Percentiles rank a stretch among this genome's conserved stretches.
phyloP scores from a whole-genome alignment of 2,888 invertebrate species.

The Leptopilina syphax region DNA sequence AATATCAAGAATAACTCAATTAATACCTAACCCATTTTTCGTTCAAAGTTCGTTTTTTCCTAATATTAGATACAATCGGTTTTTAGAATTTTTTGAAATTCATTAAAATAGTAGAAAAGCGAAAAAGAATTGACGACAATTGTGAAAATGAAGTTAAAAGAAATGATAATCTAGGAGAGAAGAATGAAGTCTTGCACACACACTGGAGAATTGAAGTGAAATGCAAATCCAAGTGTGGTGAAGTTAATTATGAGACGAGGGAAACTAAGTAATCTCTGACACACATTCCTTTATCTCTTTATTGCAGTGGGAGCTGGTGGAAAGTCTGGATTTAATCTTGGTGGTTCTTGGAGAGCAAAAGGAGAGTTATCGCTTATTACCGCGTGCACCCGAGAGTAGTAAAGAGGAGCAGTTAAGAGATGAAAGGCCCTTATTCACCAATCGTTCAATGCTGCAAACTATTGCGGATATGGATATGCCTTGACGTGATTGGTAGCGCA shows the following conservation, averaged over 20 bases:
- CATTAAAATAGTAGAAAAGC: too few species aligned
- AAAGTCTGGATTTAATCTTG: conserved; percentile 21
- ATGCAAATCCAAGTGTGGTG: conserved; percentile 11
- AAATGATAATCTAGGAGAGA: neutral
- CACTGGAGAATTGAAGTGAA: neutral
- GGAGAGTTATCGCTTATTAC: conserved; percentile 30
- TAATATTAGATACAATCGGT: too few species aligned
- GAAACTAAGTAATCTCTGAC: conserved; percentile 24
- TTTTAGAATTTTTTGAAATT: too few species aligned
- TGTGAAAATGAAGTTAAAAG: neutral
- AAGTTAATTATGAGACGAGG: conserved; percentile 18
- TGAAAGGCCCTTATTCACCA: conserved; percentile 55
- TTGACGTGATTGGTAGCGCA: conserved; percentile 53
- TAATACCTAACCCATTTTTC: too few species aligned
- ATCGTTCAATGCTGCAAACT: conserved; percentile 54
- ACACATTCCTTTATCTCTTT: conserved; percentile 29
- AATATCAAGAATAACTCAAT: too few species aligned
- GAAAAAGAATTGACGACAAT: too few species aligned
- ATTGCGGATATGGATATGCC: conserved; percentile 56
- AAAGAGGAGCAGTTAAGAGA: conserved; percentile 1
- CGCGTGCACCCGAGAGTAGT: conserved; percentile 7
- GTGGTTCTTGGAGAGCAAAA: conserved; percentile 26
- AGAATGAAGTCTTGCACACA: neutral
- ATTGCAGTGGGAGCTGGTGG: conserved; percentile 4
- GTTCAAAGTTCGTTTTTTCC: too few species aligned